Conservation (phyloP, 2,797 vertebrate genomes). For the Rhynchotus rufescens region DNA sequence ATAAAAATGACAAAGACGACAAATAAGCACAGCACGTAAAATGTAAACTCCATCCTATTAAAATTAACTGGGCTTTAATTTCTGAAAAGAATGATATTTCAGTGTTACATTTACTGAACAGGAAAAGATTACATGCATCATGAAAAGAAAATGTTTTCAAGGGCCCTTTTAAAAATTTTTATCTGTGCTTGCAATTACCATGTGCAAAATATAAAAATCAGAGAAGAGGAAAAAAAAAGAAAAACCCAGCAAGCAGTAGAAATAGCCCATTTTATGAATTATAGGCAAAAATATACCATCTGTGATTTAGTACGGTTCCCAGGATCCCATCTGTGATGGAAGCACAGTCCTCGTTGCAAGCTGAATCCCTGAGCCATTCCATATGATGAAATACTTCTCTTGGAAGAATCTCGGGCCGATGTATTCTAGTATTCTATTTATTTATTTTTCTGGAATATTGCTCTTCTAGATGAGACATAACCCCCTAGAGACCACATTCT, state of each 20-base stretch:
- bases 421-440: background rate
- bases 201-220: slow-evolving; percentile 77
- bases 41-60: slow-evolving; percentile 74
- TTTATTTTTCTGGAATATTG: slow-evolving; percentile 23
- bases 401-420: slow-evolving; percentile 46
- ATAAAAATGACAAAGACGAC: slow-evolving; percentile 57
- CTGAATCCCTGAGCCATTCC: slow-evolving; percentile 46
- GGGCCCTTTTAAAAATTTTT: slow-evolving; percentile 52
- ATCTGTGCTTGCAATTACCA: slow-evolving; percentile 68
- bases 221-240: background rate
- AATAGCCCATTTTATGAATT: slow-evolving; percentile 80
- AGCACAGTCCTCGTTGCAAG: slow-evolving; percentile 35
- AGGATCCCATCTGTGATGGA: slow-evolving; percentile 79
- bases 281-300: slow-evolving; percentile 80
- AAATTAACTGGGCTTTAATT: slow-evolving; percentile 77
- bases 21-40: slow-evolving; percentile 73
- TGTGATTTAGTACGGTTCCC: slow-evolving; percentile 79
- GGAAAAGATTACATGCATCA: slow-evolving; percentile 67
- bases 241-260: slow-evolving; percentile 32
- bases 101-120: slow-evolving; percentile 56
- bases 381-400: slow-evolving; percentile 63
- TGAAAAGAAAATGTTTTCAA: slow-evolving; percentile 75
- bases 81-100: slow-evolving; percentile 68
- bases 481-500: slow-evolving; percentile 9
- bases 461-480: slow-evolving; percentile 44